Conservation (phyloP, 2,797 vertebrate species). For the Enteromius mattozi region DNA sequence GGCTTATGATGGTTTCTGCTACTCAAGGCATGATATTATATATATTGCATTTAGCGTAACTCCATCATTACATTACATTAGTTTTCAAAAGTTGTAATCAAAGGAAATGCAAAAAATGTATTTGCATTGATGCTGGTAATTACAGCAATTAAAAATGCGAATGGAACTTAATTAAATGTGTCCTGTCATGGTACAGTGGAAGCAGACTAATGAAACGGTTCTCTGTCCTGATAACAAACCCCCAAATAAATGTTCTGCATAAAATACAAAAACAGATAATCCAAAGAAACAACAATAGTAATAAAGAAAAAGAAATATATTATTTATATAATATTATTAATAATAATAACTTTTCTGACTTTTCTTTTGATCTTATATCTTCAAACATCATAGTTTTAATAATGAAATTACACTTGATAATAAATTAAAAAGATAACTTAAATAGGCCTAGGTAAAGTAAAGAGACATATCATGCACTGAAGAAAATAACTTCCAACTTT, state of each 20-base stretch:
- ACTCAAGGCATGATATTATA: slow-evolving; percentile 47
- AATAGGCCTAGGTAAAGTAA: background rate
- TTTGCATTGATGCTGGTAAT: slow-evolving; percentile 18
- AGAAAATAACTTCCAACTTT: background rate
- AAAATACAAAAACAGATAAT: background rate
- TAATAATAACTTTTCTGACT: background rate
- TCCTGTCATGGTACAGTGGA: background rate
- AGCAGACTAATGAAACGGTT: background rate
- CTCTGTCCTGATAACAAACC: background rate
- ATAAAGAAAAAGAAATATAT: background rate
- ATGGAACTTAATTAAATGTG: slow-evolving; percentile 2
- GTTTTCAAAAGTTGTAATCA: slow-evolving; percentile 49
- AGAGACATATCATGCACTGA: background rate
- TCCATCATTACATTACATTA: slow-evolving; percentile 26
- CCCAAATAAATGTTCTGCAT: background rate
- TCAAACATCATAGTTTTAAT: background rate
- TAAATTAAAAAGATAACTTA: background rate
- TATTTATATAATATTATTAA: background rate
- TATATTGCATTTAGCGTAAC: slow-evolving; percentile 38
- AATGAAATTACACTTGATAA: background rate
- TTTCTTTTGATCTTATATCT: background rate
- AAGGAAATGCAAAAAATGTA: slow-evolving; percentile 30
- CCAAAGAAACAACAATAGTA: background rate
- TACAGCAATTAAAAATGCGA: slow-evolving; percentile 28
- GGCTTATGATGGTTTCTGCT: slow-evolving; percentile 42